Conservation (phyloP, 2,888 invertebrate genomes). For the Orthonevra nobilis region DNA sequence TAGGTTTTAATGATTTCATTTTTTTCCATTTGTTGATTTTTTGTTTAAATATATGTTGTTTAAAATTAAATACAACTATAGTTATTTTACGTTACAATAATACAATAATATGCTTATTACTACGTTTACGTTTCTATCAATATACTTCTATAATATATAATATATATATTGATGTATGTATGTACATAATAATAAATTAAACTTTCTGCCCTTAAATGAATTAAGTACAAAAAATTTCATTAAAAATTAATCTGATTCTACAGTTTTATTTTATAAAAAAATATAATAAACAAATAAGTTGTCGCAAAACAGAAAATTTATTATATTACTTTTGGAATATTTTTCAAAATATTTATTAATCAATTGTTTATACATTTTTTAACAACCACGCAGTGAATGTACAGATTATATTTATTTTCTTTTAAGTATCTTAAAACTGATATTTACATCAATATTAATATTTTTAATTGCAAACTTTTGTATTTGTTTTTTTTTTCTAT, state of each 20-base stretch:
- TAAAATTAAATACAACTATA: conserved; percentile 64
- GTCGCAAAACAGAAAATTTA: neutral
- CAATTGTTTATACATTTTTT: conserved; percentile 31
- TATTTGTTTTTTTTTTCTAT: conserved; percentile 16
- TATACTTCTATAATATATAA: conserved; percentile 68
- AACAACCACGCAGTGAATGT: conserved; percentile 62
- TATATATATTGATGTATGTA: conserved; percentile 69
- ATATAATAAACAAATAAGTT: conserved; percentile 15
- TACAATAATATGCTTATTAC: conserved; percentile 52
- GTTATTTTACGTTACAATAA: conserved; percentile 58
- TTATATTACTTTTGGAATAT: neutral
- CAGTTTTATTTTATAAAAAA: conserved; percentile 15
- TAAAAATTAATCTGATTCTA: neutral
- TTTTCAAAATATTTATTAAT: conserved; percentile 8
- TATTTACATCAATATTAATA: conserved; percentile 40
- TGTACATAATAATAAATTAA: conserved; percentile 62
- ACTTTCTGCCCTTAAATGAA: conserved; percentile 59
- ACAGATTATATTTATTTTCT: conserved; percentile 54
- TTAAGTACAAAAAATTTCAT: conserved; percentile 63
- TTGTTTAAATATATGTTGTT: conserved; percentile 58
- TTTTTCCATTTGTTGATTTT: conserved; percentile 28
- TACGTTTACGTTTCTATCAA: conserved; percentile 55
- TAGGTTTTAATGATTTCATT: conserved; percentile 39
- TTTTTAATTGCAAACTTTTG: conserved; percentile 24
- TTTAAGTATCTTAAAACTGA: too few species aligned